Evolutionary conservation across 2,888 invertebrate species (phyloP), one percentile per base, ranked within the genome.

Genomic region (Drosophila paracracens): DNA sequence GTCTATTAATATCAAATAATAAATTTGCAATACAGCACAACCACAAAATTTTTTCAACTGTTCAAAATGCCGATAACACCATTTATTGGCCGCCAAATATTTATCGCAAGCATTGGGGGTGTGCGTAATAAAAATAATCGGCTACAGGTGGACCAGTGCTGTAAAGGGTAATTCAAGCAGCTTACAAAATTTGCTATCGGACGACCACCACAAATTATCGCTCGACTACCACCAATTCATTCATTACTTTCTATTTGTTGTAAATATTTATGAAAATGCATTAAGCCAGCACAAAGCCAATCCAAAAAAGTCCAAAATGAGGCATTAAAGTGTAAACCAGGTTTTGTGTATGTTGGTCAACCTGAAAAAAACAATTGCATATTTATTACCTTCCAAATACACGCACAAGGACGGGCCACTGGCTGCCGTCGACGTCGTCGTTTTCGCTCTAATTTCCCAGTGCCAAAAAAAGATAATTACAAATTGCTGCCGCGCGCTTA

Each of bases 231-330:
- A 80, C 46, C 66, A 67, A 76, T 67, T 77, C 77, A 81, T 77
- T 81, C 78, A 81, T 84, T 84, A 83, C 88, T 83, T 87, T 83
- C 83, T 83, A 87, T 84, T 83, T 82, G 76, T 88, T 83, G 83
- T 83, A 88, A 85, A 83, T 88, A 83, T 88, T 82, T 80, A 80
- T 70, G 50, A 81, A 56, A 71, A 82, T 72, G 73, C 27, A 66
- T 8, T 64, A 58, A 64, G 63, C 54, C 56, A 69, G 59, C 53
- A 48, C 46, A 38, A 77, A 79, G 50, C 27, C 25, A 43, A 46
- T 29, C 35, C 38, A 69, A 82, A 82, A 56, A 27, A 76, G n/a
- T 57, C 36, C 8, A 51, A 61, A 66, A 88, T 70, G 69, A 57
- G 57, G 58, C 63, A 53, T 21, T 76, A 74, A 70, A 18, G 52